Evolutionary conservation across 37 sponge, comb jelly and placozoan genomes (phyloP).

Genomic region (Cliona cf. orientalis): DNA sequence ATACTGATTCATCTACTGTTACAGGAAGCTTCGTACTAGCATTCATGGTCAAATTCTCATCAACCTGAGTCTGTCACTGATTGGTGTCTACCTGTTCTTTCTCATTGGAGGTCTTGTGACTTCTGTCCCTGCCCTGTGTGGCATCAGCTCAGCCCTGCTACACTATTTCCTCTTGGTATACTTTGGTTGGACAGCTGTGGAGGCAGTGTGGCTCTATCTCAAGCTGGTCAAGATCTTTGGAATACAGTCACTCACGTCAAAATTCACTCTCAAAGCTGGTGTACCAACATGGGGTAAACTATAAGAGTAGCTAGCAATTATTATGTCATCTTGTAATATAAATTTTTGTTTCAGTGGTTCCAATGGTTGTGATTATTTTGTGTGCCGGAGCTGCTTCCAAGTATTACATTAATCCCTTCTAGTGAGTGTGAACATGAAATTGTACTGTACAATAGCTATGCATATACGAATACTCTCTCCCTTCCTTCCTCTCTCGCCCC

Average conservation of each 20-base stretch:
- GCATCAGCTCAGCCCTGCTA: slow-evolving; percentile 47
- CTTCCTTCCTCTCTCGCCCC: no score
- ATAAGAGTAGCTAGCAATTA: no score
- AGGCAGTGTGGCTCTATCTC: slow-evolving; percentile 53
- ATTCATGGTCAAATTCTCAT: slow-evolving; percentile 48
- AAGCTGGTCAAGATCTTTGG: slow-evolving; percentile 58
- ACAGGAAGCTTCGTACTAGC: slow-evolving; percentile 48
- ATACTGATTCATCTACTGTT: no score
- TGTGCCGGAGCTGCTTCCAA: slow-evolving; percentile 49
- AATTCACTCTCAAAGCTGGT: slow-evolving; percentile 28
- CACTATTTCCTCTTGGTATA: slow-evolving; percentile 73
- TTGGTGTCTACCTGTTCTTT: slow-evolving; percentile 55
- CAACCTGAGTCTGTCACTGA: slow-evolving; percentile 59
- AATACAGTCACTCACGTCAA: neutral
- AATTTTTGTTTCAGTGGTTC: no score
- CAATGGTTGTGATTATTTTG: slow-evolving; percentile 25
- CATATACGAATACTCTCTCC: no score
- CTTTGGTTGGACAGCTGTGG: slow-evolving; percentile 66
- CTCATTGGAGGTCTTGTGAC: slow-evolving; percentile 30
- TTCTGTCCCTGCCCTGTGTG: slow-evolving; percentile 42
- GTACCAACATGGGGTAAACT: slow-evolving; percentile 51
- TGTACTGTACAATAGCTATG: no score
- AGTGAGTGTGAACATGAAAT: no score
- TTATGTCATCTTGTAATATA: no score
- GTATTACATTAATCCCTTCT: slow-evolving; percentile 6